A percentile compares a stretch with the other conserved stretches of the same genome.
These are phyloP conservation scores for Spea multiplicata DNA, from an alignment of 2,113 vertebrate species.

Conservation along the genomic window DNA sequence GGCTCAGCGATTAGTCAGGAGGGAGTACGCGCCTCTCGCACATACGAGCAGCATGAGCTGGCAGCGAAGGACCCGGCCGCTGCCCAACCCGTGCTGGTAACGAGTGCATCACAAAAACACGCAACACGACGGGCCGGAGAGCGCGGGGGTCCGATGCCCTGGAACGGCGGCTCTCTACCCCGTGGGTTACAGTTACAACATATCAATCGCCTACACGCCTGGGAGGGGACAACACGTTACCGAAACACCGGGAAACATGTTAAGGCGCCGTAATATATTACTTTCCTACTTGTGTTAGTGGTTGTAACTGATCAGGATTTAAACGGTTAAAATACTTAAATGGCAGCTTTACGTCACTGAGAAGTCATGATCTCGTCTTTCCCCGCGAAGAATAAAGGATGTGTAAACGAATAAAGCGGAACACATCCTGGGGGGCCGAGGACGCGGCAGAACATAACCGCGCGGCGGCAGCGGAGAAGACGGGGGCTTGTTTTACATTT, in stretches of 20 bases:
- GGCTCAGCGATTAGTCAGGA: conserved; percentile 23
- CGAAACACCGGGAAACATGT: no score
- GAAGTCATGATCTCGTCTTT: conserved; percentile 56
- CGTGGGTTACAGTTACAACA: no score
- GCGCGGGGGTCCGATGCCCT: no score
- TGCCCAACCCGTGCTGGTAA: conserved; percentile 2
- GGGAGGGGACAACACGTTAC: no score
- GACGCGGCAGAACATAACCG: conserved; percentile 48
- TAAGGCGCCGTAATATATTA: no score
- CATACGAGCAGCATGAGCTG: not conserved
- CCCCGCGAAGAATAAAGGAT: conserved; percentile 63
- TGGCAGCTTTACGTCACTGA: no score
- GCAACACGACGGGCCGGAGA: no score
- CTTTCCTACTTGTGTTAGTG: no score
- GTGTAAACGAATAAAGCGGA: conserved; percentile 58
- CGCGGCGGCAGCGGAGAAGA: conserved; percentile 5
- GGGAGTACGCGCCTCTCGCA: not conserved
- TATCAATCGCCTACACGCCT: no score
- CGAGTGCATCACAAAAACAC: not conserved
- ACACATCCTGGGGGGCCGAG: conserved; percentile 58
- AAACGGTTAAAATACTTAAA: conserved; percentile 51
- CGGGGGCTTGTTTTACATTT: conserved; percentile 59
- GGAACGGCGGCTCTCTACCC: not conserved
- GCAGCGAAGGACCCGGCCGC: conserved; percentile 14
- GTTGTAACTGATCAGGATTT: conserved; percentile 62